These are phyloP conservation scores for Sorex araneus DNA, from an alignment of 2,113 vertebrate genomes.

Conservation along the genomic window DNA sequence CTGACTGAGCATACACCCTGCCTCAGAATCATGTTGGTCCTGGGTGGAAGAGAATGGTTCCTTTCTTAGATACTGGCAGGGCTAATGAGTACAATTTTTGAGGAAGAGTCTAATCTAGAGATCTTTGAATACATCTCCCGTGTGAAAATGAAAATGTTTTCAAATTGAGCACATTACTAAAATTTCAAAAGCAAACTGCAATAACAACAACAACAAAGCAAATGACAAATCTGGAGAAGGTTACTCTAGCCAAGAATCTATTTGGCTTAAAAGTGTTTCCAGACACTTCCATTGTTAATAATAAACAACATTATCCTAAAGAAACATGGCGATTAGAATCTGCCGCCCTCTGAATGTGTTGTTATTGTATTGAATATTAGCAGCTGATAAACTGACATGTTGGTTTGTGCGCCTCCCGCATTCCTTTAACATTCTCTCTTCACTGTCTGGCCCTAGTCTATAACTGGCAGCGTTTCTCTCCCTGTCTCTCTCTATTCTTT, in stretches of 20 bases:
- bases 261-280: slow-evolving; percentile 35
- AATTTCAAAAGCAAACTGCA: not conserved
- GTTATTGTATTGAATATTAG: not conserved
- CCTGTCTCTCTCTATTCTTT: not conserved
- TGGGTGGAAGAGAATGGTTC: not conserved
- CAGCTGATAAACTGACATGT: not conserved
- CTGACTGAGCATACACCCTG: not conserved
- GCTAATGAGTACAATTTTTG: not conserved
- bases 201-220: not conserved
- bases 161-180: not conserved
- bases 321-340: slow-evolving; percentile 29
- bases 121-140: not conserved
- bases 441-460: not conserved
- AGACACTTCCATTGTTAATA: slow-evolving; percentile 54
- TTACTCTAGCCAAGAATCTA: not conserved
- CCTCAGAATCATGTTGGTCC: not conserved
- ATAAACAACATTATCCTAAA: slow-evolving; percentile 38
- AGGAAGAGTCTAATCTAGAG: not conserved
- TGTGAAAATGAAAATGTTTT: slow-evolving; percentile 52
- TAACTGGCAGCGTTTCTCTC: not conserved
- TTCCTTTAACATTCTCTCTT: slow-evolving; percentile 11
- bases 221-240: not conserved
- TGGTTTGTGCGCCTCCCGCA: not conserved
- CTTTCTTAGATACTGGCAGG: not conserved
- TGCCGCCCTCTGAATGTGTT: not conserved